Evolutionary conservation across 2,888 invertebrate genomes (phyloP).

Genomic region (Tineola bisselliella): DNA sequence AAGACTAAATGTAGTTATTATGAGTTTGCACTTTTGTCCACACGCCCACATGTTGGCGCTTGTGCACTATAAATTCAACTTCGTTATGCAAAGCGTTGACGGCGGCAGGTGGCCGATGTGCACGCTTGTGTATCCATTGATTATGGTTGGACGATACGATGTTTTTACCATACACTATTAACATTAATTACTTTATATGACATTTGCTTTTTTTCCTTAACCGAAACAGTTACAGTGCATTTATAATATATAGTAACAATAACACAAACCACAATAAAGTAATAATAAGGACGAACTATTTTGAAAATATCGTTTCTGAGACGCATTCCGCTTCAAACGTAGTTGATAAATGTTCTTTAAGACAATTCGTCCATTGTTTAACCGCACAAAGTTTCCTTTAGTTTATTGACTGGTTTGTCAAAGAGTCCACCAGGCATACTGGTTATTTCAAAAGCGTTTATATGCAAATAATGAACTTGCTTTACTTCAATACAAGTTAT

Average conservation of each 20-base stretch:
- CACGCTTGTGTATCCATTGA: background rate
- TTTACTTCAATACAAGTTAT: conserved; percentile 2
- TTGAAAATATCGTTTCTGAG: too few species aligned
- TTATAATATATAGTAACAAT: too few species aligned
- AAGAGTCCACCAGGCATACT: background rate
- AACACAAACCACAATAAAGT: too few species aligned
- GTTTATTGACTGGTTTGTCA: conserved; percentile 3
- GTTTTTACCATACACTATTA: too few species aligned
- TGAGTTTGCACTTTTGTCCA: conserved; percentile 10
- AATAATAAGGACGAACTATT: too few species aligned
- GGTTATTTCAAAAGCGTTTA: conserved; percentile 8
- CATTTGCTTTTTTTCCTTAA: too few species aligned
- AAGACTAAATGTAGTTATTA: background rate
- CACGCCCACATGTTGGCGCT: conserved; percentile 16
- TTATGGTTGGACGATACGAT: background rate
- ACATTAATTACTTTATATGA: too few species aligned
- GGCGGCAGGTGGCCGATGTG: conserved; percentile 49
- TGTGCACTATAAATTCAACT: conserved; percentile 49
- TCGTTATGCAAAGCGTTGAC: conserved; percentile 46
- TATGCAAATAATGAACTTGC: conserved; percentile 6
- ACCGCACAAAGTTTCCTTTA: background rate
- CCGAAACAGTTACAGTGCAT: too few species aligned
- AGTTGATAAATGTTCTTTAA: background rate
- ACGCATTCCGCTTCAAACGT: too few species aligned
- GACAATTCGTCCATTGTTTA: background rate